A percentile compares a stretch with the other conserved stretches of the same genome.
phyloP scores from a whole-genome alignment of 2,113 vertebrate species.

The Megaceryle maxima region DNA sequence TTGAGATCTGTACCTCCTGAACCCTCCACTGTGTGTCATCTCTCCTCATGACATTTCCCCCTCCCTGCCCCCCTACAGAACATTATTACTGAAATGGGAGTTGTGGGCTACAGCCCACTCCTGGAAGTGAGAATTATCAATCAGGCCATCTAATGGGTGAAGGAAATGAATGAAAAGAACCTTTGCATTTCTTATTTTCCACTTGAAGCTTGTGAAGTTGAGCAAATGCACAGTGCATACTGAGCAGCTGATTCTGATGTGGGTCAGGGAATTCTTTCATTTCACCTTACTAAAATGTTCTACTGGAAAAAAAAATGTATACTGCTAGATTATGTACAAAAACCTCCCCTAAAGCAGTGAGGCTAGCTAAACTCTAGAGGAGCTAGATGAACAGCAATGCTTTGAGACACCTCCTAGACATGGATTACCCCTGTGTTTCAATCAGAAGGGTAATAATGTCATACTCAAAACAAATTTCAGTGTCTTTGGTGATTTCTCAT shows the following conservation, averaged over 20 bases:
- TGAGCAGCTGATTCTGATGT: not conserved
- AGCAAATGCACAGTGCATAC: too few species aligned
- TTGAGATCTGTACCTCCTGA: not conserved
- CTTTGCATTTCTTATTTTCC: not conserved
- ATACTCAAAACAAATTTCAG: not conserved
- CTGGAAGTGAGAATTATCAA: not conserved
- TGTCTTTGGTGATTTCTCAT: not conserved
- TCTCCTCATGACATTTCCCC: fast-evolving
- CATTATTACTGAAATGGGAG: not conserved
- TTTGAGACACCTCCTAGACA: not conserved
- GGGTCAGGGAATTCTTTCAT: not conserved
- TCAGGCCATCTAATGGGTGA: not conserved
- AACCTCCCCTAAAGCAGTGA: not conserved
- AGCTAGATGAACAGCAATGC: not conserved
- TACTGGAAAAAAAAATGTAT: not conserved
- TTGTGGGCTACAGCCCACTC: not conserved
- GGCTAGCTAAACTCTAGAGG: not conserved
- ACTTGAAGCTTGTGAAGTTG: not conserved
- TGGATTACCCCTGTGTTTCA: not conserved
- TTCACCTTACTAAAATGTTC: not conserved
- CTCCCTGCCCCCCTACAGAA: not conserved
- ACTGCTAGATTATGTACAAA: not conserved
- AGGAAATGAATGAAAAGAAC: not conserved
- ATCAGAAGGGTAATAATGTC: not conserved
- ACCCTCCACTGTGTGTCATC: fast-evolving